Percentiles rank a stretch among this genome's conserved stretches.
These are phyloP conservation scores for Strongylocentrotus purpuratus DNA, from an alignment of 35 echinoderm and acorn worm species.

Conservation along the genomic window DNA sequence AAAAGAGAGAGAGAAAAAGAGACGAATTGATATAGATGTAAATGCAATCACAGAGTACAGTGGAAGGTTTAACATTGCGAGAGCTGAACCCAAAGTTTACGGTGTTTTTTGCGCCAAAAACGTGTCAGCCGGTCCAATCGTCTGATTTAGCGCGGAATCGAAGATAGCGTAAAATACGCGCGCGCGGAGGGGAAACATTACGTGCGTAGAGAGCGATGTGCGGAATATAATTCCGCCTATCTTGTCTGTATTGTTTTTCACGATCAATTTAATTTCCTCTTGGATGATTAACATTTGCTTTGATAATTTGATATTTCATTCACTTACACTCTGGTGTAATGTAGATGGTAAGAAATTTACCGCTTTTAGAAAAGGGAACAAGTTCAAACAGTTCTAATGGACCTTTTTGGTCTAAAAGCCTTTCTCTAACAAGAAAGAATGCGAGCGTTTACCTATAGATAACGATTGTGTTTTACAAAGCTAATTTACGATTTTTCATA, in stretches of 20 bases:
- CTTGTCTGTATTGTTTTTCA: background rate
- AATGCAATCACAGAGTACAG: slow-evolving; percentile 50
- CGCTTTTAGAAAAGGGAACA: background rate
- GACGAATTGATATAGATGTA: background rate
- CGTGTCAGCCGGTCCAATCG: slow-evolving; percentile 21
- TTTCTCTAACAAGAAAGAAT: background rate
- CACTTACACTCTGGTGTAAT: background rate
- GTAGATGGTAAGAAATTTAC: background rate
- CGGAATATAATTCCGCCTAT: background rate
- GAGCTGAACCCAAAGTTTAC: slow-evolving; percentile 51
- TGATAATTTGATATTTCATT: slow-evolving; percentile 4
- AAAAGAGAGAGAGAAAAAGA: background rate
- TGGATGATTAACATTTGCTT: slow-evolving; percentile 3
- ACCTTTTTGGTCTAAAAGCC: background rate
- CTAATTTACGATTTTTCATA: too few relatives aligned
- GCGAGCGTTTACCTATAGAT: background rate
- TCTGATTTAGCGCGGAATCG: slow-evolving; percentile 26
- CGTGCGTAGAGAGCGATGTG: background rate
- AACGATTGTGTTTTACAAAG: background rate
- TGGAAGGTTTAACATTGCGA: slow-evolving; percentile 34
- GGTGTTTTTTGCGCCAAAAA: slow-evolving; percentile 38
- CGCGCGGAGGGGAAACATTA: background rate
- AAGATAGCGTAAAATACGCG: slow-evolving; percentile 15
- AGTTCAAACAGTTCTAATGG: background rate
- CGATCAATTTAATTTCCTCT: slow-evolving; percentile 4